phyloP scores from a whole-genome alignment of 2,888 invertebrate species.

The Bombylius discolor region DNA sequence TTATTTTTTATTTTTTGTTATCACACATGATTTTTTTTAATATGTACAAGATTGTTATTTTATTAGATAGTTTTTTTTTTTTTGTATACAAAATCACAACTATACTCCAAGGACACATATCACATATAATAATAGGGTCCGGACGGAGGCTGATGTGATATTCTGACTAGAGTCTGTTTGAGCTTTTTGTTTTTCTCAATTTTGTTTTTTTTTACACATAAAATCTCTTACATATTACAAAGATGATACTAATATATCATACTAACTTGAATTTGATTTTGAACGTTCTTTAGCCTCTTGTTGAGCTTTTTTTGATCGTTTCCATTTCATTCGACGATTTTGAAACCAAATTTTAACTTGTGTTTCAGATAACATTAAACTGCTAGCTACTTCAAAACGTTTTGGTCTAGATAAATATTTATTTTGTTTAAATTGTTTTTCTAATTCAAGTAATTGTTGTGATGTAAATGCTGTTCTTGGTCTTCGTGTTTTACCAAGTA shows the following conservation, averaged over 20 bases:
- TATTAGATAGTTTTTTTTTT: slow-evolving; percentile 2
- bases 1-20: slow-evolving; percentile 7
- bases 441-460: slow-evolving; percentile 92
- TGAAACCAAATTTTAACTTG: slow-evolving; percentile 99
- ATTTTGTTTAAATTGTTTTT: slow-evolving; percentile 97
- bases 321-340: slow-evolving; percentile 98
- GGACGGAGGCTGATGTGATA: slow-evolving; percentile 3
- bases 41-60: too few species aligned
- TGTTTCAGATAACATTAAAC: slow-evolving; percentile 93
- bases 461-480: slow-evolving; percentile 95
- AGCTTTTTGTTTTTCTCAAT: not conserved
- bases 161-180: slow-evolving; percentile 8
- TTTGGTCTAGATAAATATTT: slow-evolving; percentile 97
- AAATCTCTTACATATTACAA: not conserved
- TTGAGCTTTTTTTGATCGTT: slow-evolving; percentile 90
- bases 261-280: slow-evolving; percentile 17
- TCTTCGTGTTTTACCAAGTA: slow-evolving; percentile 74
- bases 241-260: not conserved
- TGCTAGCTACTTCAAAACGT: slow-evolving; percentile 96
- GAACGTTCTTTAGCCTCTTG: slow-evolving; percentile 59
- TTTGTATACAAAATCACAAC: slow-evolving; percentile 12
- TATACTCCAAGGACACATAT: slow-evolving; percentile 1
- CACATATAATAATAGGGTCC: not conserved
- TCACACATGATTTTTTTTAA: slow-evolving; percentile 8
- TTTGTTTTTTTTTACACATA: not conserved